Conservation (phyloP, 2,113 vertebrate genomes). For the Actinemys pallida region DNA sequence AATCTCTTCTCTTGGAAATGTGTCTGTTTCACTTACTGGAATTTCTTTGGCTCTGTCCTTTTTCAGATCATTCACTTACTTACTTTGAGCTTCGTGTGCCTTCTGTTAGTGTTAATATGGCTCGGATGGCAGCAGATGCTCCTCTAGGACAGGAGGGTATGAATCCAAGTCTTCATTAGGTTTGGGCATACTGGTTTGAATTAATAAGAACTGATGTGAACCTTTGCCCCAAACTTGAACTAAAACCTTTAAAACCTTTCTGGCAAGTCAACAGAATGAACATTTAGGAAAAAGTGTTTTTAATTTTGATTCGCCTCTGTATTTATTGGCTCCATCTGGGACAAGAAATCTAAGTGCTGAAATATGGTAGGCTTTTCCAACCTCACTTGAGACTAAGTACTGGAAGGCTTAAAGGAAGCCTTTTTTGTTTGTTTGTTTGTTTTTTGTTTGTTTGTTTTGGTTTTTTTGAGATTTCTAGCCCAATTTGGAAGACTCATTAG, state of each 20-base stretch:
- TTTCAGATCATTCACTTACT: conserved; percentile 56
- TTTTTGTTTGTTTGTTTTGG: too few species aligned
- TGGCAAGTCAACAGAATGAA: not conserved
- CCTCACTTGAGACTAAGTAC: not conserved
- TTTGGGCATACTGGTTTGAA: conserved; percentile 41
- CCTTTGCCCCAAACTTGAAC: conserved; percentile 8
- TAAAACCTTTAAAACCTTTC: not conserved
- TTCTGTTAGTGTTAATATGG: conserved; percentile 55
- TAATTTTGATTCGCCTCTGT: not conserved
- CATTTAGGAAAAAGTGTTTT: not conserved
- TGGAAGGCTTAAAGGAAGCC: not conserved
- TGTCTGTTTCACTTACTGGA: not conserved
- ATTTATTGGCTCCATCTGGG: not conserved
- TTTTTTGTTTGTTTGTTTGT: not conserved
- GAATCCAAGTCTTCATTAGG: not conserved
- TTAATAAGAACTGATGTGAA: conserved; percentile 16
- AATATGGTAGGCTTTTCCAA: not conserved
- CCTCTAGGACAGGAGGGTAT: not conserved
- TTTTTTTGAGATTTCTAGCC: not conserved
- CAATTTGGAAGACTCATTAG: not conserved
- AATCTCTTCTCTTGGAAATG: conserved; percentile 4
- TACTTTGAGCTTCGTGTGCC: conserved; percentile 55
- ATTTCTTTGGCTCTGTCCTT: conserved; percentile 31
- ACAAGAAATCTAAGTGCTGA: not conserved
- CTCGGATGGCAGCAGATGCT: conserved; percentile 67